Percentiles rank a stretch among this genome's conserved stretches.
Evolutionary conservation across 2,797 vertebrate genomes (phyloP).

Genomic region (Rhincodon typus): DNA sequence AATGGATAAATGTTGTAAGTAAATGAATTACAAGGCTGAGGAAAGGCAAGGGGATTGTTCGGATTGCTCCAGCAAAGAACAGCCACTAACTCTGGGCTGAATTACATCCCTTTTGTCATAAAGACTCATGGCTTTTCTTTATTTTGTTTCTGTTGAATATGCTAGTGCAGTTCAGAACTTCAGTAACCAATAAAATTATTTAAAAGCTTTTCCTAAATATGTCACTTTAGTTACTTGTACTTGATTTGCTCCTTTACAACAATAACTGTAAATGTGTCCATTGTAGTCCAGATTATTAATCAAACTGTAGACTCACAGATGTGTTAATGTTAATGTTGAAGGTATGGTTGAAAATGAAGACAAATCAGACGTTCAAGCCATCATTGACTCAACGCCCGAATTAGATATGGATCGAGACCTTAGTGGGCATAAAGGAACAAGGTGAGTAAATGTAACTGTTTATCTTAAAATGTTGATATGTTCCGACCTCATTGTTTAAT

Average conservation of each 20-base stretch:
- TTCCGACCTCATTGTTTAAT: neutral
- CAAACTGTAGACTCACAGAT: neutral
- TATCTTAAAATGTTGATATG: neutral
- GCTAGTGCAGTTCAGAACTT: neutral
- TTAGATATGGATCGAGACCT: slow-evolving; percentile 87
- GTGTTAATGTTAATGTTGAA: slow-evolving; percentile 43
- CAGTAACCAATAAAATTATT: neutral
- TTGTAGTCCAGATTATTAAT: neutral
- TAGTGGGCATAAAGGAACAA: slow-evolving; percentile 75
- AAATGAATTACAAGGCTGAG: neutral
- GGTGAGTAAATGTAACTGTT: slow-evolving; percentile 55
- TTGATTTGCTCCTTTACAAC: neutral
- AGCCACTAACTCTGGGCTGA: neutral
- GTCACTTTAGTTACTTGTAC: neutral
- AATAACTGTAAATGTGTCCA: neutral
- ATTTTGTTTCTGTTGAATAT: neutral
- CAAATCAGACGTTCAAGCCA: slow-evolving; percentile 90
- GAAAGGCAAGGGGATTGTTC: neutral
- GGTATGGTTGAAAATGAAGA: slow-evolving; percentile 70
- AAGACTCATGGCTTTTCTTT: neutral
- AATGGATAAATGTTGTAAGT: neutral
- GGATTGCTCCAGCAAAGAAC: neutral
- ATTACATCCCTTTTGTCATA: neutral
- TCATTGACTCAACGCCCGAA: slow-evolving; percentile 96
- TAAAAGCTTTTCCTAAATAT: neutral